Base-by-base conservation (phyloP, 2,113 vertebrate species). In the Oostethus manadensis region DNA sequence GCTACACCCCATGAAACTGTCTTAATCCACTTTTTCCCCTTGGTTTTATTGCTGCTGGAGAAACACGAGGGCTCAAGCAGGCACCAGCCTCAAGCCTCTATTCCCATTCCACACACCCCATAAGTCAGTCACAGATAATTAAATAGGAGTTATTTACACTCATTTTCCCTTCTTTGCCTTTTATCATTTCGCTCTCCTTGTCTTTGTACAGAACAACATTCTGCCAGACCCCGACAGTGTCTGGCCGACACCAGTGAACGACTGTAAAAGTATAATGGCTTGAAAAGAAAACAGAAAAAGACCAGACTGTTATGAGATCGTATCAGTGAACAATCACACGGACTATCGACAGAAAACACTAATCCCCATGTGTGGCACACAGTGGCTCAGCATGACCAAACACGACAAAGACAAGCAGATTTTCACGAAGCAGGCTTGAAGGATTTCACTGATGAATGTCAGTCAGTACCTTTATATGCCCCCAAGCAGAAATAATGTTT, bases 121-220 rank as follows among this genome's bases (percentile, higher is more conserved):
- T 91, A 90, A 88, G 86, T 91, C 89, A 91, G 85, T 85, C 87
- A 85, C 89, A 90, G 89, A 87, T 88, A 90, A 91, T 90, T 89
- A 90, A 88, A 89, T 88, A 82, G 81, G 84, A 89, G 84, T 89
- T 90, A 91, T 90, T 89, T 90, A 90, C 88, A 86, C 86, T 83
- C 70, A 56, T 86, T 84, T 83, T 83, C 83, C 76, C 81, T 86
- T 71, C 77, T 86, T 72, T 75, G 73, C 76, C 73, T 79, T 85
- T 87, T 80, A 83, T 84, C 77, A 83, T 85, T 80, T 67, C 76
- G 66, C 66, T 70, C 78, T 76, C 77, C 68, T 76, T 76, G 66
- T 78, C 71, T 79, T 81, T 79, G 78, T 81, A 80, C 78, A 68
- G 78, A 79, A 64, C 62, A 29, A 40, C 63, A 71, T 21, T 53